Evolutionary conservation across 2,113 vertebrate species (phyloP).

Genomic region (Cheirogaleus medius): DNA sequence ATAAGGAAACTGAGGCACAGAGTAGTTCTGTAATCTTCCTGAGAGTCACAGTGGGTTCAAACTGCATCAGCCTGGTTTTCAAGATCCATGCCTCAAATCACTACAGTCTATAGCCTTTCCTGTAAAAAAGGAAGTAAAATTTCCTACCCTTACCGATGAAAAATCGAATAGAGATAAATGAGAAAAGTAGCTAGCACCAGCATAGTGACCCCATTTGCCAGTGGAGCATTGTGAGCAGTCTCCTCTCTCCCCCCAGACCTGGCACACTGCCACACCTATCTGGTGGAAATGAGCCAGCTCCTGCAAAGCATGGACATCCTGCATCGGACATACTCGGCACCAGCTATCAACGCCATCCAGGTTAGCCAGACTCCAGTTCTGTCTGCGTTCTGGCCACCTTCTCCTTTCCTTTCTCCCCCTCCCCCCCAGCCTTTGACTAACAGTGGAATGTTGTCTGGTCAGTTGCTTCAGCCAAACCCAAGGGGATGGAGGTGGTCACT

Average conservation of each 20-base stretch:
- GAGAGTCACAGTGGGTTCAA: neutral
- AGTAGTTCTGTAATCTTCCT: neutral
- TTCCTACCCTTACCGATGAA: neutral
- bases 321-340: slow-evolving; percentile 96
- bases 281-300: slow-evolving; percentile 95
- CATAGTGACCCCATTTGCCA: neutral
- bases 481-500: slow-evolving; percentile 35
- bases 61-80: neutral
- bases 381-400: neutral
- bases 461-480: neutral
- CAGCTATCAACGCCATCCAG: slow-evolving; percentile 96
- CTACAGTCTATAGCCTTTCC: neutral
- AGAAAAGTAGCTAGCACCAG: neutral
- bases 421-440: slow-evolving; percentile 16
- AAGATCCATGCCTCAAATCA: neutral
- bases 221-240: neutral
- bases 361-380: slow-evolving; percentile 79
- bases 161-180: neutral
- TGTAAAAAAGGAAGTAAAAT: neutral
- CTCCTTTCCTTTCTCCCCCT: neutral
- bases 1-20: neutral
- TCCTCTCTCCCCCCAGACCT: slow-evolving; percentile 86
- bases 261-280: slow-evolving; percentile 91
- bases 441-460: slow-evolving; percentile 8
- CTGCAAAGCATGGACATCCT: slow-evolving; percentile 97